Base-by-base conservation (phyloP, 2,888 invertebrate genomes). In the Acanthopleura granulata region DNA sequence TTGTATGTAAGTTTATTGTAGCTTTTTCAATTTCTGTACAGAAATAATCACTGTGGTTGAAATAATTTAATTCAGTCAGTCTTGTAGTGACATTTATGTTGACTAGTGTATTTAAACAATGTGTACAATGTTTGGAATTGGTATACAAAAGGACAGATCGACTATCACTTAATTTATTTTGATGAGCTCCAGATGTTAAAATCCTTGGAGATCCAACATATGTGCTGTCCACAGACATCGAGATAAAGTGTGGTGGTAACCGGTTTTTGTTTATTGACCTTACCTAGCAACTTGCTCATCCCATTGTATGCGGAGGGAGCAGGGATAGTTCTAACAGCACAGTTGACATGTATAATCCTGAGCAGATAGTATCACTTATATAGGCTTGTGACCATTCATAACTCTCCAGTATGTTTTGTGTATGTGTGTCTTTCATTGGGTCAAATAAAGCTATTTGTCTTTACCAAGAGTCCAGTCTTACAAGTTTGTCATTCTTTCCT, bases 361-460 rank as follows among this genome's bases (percentile, higher is more conserved):
- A 22, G 57, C 22, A 57, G 57, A 57, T 27, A 66, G 66, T 66
- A 22, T 27, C 66, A 66, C 66, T n/a, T 66, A 66, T 66, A 27
- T 66, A 66, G 22, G 29, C 27, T 27, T 22, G 29, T 66, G 66
- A 27, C 18, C 66, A 66, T 66, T 66, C 29, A 27, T 66, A 22
- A 66, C 66, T 27, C 66, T 66, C 22, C 66, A 66, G 66, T 66
- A 22, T 27, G 66, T 66, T 27, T 66, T 66, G 66, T 66, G 66
- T 66, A 66, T 66, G 25, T 66, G 66, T 66, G 29, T 27, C 29
- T 66, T 66, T 66, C 66, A 66, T 66, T 66, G 66, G 66, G 66
- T 66, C 66, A 66, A 66, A 66, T 66, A 66, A 66, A 66, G 66
- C 66, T 66, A 66, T 66, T 66, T 66, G 66, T 66, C 66, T 66